These are phyloP conservation scores for Forbesichthys papilliferus DNA, from an alignment of 2,113 vertebrate genomes.

Conservation along the genomic window DNA sequence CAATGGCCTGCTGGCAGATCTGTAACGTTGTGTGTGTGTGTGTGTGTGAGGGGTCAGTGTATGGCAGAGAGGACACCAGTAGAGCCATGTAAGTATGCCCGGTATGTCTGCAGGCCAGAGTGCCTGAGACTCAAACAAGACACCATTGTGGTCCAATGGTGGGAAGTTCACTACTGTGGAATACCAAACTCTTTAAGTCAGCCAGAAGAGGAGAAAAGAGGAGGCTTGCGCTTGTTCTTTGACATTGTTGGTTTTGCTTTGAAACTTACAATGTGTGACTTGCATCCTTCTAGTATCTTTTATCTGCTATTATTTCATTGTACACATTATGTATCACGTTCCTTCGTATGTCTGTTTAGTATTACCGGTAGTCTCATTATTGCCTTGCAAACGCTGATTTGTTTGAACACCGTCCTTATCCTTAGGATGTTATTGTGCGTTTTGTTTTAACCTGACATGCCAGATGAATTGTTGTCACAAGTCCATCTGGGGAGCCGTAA, in stretches of 20 bases:
- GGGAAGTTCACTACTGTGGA: constrained; percentile 22
- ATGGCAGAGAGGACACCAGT: constrained; percentile 58
- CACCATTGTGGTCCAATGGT: constrained; percentile 84
- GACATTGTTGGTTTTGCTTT: background rate
- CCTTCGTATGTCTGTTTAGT: no score
- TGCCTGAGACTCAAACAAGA: constrained; percentile 85
- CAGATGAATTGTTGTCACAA: no score
- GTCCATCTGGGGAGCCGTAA: no score
- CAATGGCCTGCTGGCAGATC: no score
- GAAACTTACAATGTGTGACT: background rate
- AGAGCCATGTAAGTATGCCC: constrained; percentile 72
- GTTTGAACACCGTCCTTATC: no score
- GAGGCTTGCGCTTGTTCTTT: background rate
- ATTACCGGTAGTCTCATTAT: no score
- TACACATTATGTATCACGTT: no score
- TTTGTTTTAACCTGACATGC: no score
- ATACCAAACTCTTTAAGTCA: constrained; percentile 29
- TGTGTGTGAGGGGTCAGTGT: constrained; percentile 61
- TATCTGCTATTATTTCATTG: no score
- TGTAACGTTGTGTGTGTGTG: constrained; percentile 70
- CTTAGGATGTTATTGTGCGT: no score
- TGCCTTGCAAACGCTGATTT: no score
- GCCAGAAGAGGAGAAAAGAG: background rate
- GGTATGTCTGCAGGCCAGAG: constrained; percentile 86
- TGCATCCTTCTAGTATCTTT: no score